Base-by-base conservation (phyloP, 2,888 invertebrate genomes). In the Xanthia icteritia region DNA sequence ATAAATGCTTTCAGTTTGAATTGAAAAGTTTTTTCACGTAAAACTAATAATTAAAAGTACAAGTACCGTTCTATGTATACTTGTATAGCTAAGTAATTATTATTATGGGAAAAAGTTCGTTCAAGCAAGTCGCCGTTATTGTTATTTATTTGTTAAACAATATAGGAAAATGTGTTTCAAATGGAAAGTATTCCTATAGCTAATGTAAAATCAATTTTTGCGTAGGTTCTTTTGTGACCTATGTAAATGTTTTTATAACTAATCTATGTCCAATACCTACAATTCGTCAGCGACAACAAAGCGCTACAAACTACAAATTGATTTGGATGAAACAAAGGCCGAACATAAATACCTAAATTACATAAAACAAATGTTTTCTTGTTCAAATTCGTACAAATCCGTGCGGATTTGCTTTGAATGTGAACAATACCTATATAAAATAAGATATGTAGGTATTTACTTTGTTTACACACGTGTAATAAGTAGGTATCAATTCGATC, bases 291-390 rank as follows among this genome's bases (percentile, higher is more conserved):
- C 45, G 17, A n/a, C 9, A 42, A 17, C 17, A 27, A 81, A 82
- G 11, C 8, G 6, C 8, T 68, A 31, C 61, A 66, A 82, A 64
- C 60, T 61, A 36, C 69, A 77, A 83, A 77, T 69, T 48, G 54
- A 77, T 70, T 77, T 83, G 56, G 48, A 66, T 70, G 48, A 66
- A 66, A 83, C 61, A 81, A 80, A 80, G 20, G 54, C 68, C 45
- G 13, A 56, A 51, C 9, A 60, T 15, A 39, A 27, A 48, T 31
- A 27, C 11, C 13, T 4, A 23, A 39, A 36, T 15, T 11, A 42
- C 56, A 42, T 15, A 45, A 8, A 74, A 75, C 58, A 36, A 48
- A 20, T 23, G 45, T 48, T 75, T 76, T 66, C 48, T 61, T 66
- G 54, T 61, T 36, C 42, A 48, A 64, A 73, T 81, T 66, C 36